Evolutionary conservation across 2,797 vertebrate species (phyloP), one percentile per base, ranked within the genome.

Genomic region (Sparus aurata): DNA sequence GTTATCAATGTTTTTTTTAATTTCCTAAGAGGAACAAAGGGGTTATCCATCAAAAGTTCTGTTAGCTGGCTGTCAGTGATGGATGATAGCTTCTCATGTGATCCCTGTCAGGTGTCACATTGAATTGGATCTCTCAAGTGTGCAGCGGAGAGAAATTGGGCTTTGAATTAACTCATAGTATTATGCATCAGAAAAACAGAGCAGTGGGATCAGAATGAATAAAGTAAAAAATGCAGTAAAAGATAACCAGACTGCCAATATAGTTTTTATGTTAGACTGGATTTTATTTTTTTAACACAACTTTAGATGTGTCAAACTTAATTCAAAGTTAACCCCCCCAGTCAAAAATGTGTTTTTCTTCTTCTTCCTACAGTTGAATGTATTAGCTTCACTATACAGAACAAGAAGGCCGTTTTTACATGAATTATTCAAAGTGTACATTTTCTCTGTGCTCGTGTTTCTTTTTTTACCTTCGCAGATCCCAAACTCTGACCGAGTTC

Each of bases 401-500:
- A 38, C 7, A 34, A 34, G 30, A 34, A 38, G 38, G 38, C 9
- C 10, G 9, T 38, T 38, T 9, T 38, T 38, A 11, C 13, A 55
- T 55, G 25, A 30, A 38, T 27, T 18, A 34, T 11, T 25, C 10
- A n/a, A 20, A 23, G 5, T 0, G 38, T 38, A 38, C 1, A 38
- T 38, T 38, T 38, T 38, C 38, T 38, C 38, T 38, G 38, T 9
- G 38, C 38, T 38, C 38, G 10, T 38, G 38, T 38, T 38, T 38
- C 38, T 38, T 38, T n/a, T 78, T n/a, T 79, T 87, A 99, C 98
- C 97, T 97, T 85, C 97, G 96, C 27, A 99, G 95, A 72, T 99
- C 98, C 98, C 98, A 99, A 92, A 98, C 97, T 77, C 98, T 93
- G 84, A 99, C 98, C 0, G 97, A 95, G 87, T 99, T 99, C 41